Evolutionary conservation across 2,888 invertebrate species (phyloP).

Genomic region (Chromoteleia sp.): DNA sequence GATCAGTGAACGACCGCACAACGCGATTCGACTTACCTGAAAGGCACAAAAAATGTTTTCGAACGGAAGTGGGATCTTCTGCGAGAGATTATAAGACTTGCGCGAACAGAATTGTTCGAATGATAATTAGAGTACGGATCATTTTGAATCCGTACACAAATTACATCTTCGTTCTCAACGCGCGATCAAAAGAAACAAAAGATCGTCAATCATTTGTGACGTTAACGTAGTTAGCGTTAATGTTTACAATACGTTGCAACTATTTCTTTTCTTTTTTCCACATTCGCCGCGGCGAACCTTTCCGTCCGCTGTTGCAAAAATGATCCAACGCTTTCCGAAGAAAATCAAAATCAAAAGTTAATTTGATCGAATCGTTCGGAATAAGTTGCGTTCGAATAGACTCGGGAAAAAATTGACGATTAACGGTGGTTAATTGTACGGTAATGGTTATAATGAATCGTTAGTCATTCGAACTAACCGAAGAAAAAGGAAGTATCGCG

Average conservation of each 20-base stretch:
- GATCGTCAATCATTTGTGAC: constrained; percentile 21
- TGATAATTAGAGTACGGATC: constrained; percentile 38
- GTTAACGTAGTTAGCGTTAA: constrained; percentile 9
- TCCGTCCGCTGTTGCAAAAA: no score
- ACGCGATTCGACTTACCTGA: constrained; percentile 44
- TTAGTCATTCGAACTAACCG: no score
- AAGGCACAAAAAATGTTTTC: constrained; percentile 37
- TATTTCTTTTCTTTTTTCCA: no score
- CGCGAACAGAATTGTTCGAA: constrained; percentile 31
- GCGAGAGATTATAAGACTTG: constrained; percentile 35
- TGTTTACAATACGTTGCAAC: background rate
- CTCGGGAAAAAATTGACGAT: no score
- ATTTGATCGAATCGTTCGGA: no score
- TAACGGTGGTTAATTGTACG: no score
- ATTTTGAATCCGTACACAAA: constrained; percentile 9
- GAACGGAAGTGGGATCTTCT: constrained; percentile 30
- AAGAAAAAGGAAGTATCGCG: no score
- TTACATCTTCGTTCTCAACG: constrained; percentile 15
- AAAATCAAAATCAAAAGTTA: no score
- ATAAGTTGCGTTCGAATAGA: no score
- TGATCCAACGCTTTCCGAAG: background rate
- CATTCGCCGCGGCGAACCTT: no score
- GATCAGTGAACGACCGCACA: constrained; percentile 66
- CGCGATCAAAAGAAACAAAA: constrained; percentile 9
- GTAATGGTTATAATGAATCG: no score